Conservation (phyloP, 2,113 vertebrate genomes). For the Paratilapia polleni region DNA sequence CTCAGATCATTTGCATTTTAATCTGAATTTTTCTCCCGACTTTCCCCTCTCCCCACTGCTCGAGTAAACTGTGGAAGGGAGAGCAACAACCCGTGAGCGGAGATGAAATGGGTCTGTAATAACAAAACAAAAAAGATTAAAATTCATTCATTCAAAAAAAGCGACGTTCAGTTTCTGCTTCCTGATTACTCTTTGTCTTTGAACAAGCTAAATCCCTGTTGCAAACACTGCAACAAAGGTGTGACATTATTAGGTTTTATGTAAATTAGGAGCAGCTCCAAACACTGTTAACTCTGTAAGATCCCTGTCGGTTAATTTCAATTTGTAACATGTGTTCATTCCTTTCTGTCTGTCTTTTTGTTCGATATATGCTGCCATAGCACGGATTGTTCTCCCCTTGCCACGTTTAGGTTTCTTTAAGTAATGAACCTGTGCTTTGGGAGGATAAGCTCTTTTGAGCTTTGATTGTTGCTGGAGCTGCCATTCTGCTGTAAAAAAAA, state of each 20-base stretch:
- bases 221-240: constrained; percentile 31
- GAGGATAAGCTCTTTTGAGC: background rate
- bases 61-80: background rate
- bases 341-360: constrained; percentile 4
- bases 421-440: background rate
- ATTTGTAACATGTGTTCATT: constrained; percentile 8
- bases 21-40: background rate
- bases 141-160: background rate
- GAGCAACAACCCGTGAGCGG: background rate
- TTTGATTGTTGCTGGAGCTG: background rate
- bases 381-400: background rate
- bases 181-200: constrained; percentile 3
- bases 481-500: background rate
- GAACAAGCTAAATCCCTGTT: constrained; percentile 10
- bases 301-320: constrained; percentile 25
- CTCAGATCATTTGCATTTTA: background rate
- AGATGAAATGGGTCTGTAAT: background rate
- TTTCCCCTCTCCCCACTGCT: background rate
- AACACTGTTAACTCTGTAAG: background rate
- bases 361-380: constrained; percentile 11
- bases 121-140: constrained; percentile 1
- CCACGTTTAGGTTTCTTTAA: background rate
- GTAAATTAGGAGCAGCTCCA: constrained; percentile 14
- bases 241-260: constrained; percentile 43
- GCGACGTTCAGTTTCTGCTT: background rate